Evolutionary conservation across 1,140 invertebrate species (phyloP), one percentile per base, ranked within the genome.

Genomic region (Bombus sylvicola): DNA sequence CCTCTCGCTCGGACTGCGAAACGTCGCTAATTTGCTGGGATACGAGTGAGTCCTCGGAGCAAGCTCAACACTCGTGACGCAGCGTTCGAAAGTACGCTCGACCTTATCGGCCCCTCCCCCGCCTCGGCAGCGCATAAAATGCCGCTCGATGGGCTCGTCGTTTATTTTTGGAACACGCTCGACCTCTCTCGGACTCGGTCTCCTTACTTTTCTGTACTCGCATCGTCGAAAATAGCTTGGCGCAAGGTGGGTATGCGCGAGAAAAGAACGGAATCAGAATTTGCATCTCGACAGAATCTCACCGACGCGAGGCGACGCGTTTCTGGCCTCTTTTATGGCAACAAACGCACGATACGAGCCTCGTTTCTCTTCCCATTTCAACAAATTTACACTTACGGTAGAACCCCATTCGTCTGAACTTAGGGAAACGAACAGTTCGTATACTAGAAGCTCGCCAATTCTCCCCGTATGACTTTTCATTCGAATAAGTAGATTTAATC

Each of bases 161-260:
- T 89, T 89, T 91, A 91, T 91, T 91, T 91, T 88, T 76, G 85
- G 90, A 91, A 81, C 81, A 62, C 68, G 68, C 68, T 87, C 90
- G 86, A 87, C 84, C 90, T 91, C 89, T 88, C 90, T 90, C 82
- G 69, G 86, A 81, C 86, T 91, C 86, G 73, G 72, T 88, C 77
- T 84, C 81, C 90, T 88, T 86, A 89, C 88, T 91, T 91, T 89
- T 85, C 79, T 89, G 82, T 83, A 90, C 69, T 80, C 85, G 73
- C 79, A 62, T 57, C 73, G 78, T 91, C 89, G 75, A 89, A 90
- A 91, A 91, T 91, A 91, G 76, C 89, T 71, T 69, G 81, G 81
- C 81, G 87, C 80, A 91, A 91, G 89, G 89, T 91, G 89, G 90
- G 71, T 68, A 74, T 73, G 81, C 73, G 74, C 74, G 78, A 74